phyloP scores from a whole-genome alignment of 2,888 invertebrate genomes.

The Cremastinae sp. region DNA sequence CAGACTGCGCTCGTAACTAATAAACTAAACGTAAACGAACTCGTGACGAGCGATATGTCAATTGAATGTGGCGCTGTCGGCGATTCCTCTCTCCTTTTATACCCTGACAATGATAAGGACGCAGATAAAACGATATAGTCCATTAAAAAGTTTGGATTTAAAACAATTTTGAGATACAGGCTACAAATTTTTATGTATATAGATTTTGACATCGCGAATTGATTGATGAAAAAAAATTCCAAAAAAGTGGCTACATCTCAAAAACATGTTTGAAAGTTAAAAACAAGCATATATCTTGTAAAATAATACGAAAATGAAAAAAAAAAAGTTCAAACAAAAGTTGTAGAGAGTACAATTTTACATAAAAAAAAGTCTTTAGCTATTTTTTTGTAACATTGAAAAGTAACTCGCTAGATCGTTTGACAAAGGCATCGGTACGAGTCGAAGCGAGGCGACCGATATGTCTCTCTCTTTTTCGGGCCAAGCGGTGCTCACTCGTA shows the following conservation, averaged over 20 bases:
- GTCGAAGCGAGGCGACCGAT: slow-evolving; percentile 11
- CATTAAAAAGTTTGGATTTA: too few relatives aligned
- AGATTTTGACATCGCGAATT: slow-evolving; percentile 1
- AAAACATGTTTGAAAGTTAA: slow-evolving; percentile 8
- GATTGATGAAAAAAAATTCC: background rate
- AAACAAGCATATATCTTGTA: slow-evolving; percentile 3
- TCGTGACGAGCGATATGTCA: slow-evolving; percentile 5
- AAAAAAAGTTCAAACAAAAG: too few relatives aligned
- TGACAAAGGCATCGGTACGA: slow-evolving; percentile 7
- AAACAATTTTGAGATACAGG: slow-evolving; percentile 15
- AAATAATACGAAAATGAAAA: too few relatives aligned
- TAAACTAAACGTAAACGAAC: too few relatives aligned
- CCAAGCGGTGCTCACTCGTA: slow-evolving; percentile 11
- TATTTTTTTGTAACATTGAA: background rate
- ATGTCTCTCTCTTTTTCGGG: slow-evolving; percentile 9
- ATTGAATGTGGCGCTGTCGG: background rate
- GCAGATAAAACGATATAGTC: too few relatives aligned
- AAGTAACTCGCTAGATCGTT: background rate
- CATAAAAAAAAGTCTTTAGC: slow-evolving; percentile 8
- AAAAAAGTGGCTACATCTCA: background rate
- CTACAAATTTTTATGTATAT: background rate
- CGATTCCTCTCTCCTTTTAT: too few relatives aligned
- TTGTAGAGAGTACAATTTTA: too few relatives aligned
- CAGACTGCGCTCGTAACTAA: too few relatives aligned
- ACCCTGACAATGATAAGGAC: too few relatives aligned